Evolutionary conservation across 1,140 invertebrate genomes (phyloP), one percentile per base, ranked within the genome.

Genomic region (Atta colombica): DNA sequence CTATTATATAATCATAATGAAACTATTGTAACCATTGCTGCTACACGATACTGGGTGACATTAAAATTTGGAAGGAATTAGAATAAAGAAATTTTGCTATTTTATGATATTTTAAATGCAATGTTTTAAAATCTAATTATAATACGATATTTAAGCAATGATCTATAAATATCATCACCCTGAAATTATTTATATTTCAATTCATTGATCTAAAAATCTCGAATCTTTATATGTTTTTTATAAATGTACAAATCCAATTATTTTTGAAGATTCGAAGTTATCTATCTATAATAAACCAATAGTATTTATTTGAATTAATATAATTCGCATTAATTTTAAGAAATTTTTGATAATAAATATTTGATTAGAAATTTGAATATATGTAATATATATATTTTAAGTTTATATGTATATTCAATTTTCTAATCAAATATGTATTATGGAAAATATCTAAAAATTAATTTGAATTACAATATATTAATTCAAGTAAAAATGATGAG

Each of bases 171-270:
- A n/a, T 1, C 28, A 35, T 8, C 18, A 35, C 18, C 0, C 4
- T 31, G 28, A 65, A 31, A 65, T 65, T 65, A 10, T 66, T 66
- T 35, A 66, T n/a, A 35, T 35, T 65, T 74, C 18, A n/a, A n/a
- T 18, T 18, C 10, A 28, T 25, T 35, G 8, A 35, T 74, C n/a
- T 21, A 35, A 21, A 74, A 35, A 75, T 75, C 10, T 74, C 16
- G 16, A 28, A 1, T 16, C 8, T 18, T 28, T 74, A 31, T 2
- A 2, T 16, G 7, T 53, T 55, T 74, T 74, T 18, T 28, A 49
- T 58, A 53, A 72, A 75, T 45, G 39, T 45, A 45, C 1, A 45
- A 8, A 45, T 45, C 39, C 10, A 45, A 45, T 45, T 45, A 45
- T 45, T 45, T 45, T 45, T 3, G 39, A 45, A 45, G 39, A 45